Conservation (phyloP, 2,797 vertebrate species). For the Hyperoplus lanceolatus region DNA sequence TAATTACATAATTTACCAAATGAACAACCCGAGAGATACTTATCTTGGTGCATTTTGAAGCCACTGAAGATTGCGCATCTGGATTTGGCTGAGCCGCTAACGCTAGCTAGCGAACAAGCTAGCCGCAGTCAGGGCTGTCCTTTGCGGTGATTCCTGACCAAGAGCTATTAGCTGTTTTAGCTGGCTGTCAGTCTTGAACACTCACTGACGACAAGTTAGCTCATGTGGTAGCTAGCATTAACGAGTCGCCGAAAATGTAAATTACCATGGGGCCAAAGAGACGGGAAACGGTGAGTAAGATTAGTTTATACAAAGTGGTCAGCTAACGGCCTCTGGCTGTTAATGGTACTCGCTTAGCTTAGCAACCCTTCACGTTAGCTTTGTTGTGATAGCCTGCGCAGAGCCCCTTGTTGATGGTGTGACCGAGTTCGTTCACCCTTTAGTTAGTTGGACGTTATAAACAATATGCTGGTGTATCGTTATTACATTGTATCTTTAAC, state of each 20-base stretch:
- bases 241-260: slow-evolving; percentile 62
- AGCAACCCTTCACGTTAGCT: slow-evolving; percentile 51
- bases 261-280: slow-evolving; percentile 69
- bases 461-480: rapidly evolving
- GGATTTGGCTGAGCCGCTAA: slow-evolving; percentile 63
- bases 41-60: slow-evolving; percentile 25
- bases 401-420: not conserved
- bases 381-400: slow-evolving; percentile 69
- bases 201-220: slow-evolving; percentile 28
- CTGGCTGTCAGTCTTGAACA: slow-evolving; percentile 20
- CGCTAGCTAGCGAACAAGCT: slow-evolving; percentile 43
- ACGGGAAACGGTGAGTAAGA: slow-evolving; percentile 81
- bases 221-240: slow-evolving; percentile 26
- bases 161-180: slow-evolving; percentile 29
- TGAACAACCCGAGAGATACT: not conserved
- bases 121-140: slow-evolving; percentile 27
- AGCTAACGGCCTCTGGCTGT: slow-evolving; percentile 18
- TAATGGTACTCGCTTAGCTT: slow-evolving; percentile 32
- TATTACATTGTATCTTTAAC: not conserved
- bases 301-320: not conserved
- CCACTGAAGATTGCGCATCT: slow-evolving; percentile 76
- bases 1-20: not conserved
- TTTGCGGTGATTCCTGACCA: slow-evolving; percentile 14
- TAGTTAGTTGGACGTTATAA: not conserved
- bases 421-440: not conserved